Evolutionary conservation across 2,888 invertebrate species (phyloP), one percentile per base, ranked within the genome.

Genomic region (Belgica antarctica): DNA sequence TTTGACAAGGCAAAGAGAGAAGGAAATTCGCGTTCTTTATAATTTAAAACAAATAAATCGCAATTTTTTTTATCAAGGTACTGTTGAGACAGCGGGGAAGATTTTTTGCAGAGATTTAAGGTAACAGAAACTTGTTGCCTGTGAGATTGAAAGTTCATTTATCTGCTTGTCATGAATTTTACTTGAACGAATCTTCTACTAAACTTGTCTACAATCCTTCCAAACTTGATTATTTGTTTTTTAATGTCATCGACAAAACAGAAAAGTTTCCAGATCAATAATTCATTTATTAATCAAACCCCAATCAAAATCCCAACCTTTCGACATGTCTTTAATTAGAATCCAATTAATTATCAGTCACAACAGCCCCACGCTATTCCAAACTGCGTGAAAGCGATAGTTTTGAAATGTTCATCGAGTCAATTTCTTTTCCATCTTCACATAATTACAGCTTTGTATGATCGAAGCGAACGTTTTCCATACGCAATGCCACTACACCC

Each of bases 371-470:
- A 59, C 22, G 15, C 15, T 15, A 15, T 46, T 46, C 17, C 46
- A 12, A 46, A 3, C 25, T 8, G 52, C 52, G 52, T 52, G 52
- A 52, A 52, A 52, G n/a, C 22, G 52, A 52, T 52, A 52, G 52
- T 52, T 52, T 52, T 22, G 41, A 41, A 41, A 25, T 63, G 63
- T 63, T 63, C 36, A 63, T 63, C 63, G 41, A 63, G 63, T 63
- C 63, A 63, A 63, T 63, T 63, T 31, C 22, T 19, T 52, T 22
- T 22, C 22, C 52, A 52, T 59, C 59, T 59, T 65, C 65, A 41
- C 47, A 41, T 65, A 41, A 65, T 46, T 62, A 36, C 36, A 62
- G 12, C 19, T 62, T 65, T 19, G n/a, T n/a, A n/a, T n/a, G n/a
- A n/a, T n/a, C n/a, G n/a, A n/a, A n/a, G n/a, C n/a, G 27, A 17